These are phyloP conservation scores for Camelus bactrianus DNA, from an alignment of 2,113 vertebrate species.

Conservation along the genomic window DNA sequence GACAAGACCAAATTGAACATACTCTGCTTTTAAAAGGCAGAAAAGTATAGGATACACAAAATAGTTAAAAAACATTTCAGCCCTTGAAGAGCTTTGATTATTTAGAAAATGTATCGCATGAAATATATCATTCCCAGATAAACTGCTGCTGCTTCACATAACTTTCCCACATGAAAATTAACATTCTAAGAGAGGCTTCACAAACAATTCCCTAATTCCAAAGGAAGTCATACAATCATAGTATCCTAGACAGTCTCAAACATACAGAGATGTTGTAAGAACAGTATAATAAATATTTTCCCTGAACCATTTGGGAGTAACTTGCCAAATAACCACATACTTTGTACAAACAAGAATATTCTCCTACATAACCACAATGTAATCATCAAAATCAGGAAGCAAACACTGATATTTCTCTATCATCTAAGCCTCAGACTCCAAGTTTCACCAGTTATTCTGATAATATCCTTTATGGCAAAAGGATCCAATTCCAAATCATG, in stretches of 20 bases:
- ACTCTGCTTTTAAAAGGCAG: slow-evolving; percentile 14
- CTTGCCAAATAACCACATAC: not conserved
- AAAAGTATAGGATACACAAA: not conserved
- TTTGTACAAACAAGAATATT: slow-evolving; percentile 24
- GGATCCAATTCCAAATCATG: not conserved
- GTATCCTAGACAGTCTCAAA: slow-evolving; percentile 15
- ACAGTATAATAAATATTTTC: not conserved
- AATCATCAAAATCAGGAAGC: slow-evolving; percentile 30
- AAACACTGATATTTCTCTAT: not conserved
- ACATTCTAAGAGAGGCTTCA: not conserved
- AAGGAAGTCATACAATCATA: not conserved
- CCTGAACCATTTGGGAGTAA: not conserved
- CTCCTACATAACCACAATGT: not conserved
- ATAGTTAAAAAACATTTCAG: slow-evolving; percentile 14
- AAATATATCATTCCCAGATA: slow-evolving; percentile 37
- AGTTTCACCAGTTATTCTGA: not conserved
- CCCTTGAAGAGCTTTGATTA: not conserved
- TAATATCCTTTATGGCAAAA: not conserved
- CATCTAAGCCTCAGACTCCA: not conserved
- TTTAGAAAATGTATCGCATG: slow-evolving; percentile 24
- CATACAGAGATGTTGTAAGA: not conserved
- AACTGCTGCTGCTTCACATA: not conserved
- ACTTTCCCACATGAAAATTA: not conserved
- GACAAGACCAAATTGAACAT: not conserved
- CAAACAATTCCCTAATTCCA: not conserved